These are phyloP conservation scores for Nasonia oneida DNA, from an alignment of 2,888 invertebrate genomes.

Conservation along the genomic window DNA sequence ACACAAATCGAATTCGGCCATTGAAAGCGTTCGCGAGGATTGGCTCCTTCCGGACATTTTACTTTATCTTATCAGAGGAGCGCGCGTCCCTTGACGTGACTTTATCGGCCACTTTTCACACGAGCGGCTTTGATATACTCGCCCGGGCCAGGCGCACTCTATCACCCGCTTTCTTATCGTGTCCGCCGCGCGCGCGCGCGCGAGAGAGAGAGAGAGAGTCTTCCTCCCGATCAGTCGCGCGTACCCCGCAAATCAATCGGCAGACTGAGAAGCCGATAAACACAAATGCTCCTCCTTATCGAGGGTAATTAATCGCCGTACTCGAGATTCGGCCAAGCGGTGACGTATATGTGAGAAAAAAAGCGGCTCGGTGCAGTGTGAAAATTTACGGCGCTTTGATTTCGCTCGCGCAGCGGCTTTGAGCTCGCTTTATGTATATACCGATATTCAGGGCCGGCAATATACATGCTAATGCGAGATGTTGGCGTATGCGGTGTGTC, in stretches of 20 bases:
- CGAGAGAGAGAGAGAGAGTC: neutral
- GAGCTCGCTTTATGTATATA: neutral
- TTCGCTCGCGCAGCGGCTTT: neutral
- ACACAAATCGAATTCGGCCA: neutral
- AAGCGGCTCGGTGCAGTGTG: too few species aligned
- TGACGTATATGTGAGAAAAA: neutral
- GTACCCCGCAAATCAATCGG: slow-evolving; percentile 19
- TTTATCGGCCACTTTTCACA: slow-evolving; percentile 47
- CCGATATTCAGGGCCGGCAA: neutral
- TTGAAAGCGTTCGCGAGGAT: neutral
- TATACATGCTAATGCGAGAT: slow-evolving; percentile 6
- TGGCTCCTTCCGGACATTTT: neutral
- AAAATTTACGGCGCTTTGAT: neutral
- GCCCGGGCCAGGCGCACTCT: neutral
- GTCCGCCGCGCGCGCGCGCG: too few species aligned
- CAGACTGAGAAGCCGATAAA: slow-evolving; percentile 5
- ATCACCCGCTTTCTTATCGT: slow-evolving; percentile 36
- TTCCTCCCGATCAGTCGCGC: slow-evolving; percentile 26
- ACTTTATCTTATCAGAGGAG: neutral
- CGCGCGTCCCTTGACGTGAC: neutral
- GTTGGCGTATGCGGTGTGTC: neutral
- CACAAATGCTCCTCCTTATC: slow-evolving; percentile 18
- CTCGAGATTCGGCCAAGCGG: neutral
- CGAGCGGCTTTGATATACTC: slow-evolving; percentile 37
- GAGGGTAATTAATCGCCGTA: slow-evolving; percentile 8